phyloP scores from a whole-genome alignment of 2,797 vertebrate species.

The Gymnopithys bicolor region DNA sequence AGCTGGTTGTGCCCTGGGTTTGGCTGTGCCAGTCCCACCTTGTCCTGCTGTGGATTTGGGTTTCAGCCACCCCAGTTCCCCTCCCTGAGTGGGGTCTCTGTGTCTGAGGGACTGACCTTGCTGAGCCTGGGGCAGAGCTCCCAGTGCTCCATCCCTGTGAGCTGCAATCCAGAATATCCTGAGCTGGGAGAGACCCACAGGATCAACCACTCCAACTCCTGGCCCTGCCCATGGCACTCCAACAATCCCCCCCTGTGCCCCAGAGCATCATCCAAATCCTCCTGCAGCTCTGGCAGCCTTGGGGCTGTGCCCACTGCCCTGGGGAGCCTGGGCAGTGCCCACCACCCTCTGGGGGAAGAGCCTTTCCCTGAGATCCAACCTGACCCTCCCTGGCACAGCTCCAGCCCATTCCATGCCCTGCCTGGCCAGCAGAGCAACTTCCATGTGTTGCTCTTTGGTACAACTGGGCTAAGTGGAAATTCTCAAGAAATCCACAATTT shows the following conservation, averaged over 20 bases:
- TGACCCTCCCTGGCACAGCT: neutral
- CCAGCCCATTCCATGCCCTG: neutral
- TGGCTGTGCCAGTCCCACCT: neutral
- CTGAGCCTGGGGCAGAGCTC: neutral
- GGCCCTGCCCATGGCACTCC: neutral
- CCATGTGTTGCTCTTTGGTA: rapidly evolving
- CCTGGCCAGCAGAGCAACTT: neutral
- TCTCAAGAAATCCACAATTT: neutral
- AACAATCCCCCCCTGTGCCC: neutral
- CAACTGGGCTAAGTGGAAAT: neutral
- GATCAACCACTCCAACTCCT: neutral
- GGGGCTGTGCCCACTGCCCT: neutral
- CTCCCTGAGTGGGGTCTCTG: neutral
- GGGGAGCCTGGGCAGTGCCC: neutral
- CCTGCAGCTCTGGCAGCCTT: neutral
- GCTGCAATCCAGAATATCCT: neutral
- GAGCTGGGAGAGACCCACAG: neutral
- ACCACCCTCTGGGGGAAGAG: neutral
- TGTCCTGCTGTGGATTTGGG: neutral
- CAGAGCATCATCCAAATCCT: neutral
- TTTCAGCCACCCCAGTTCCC: neutral
- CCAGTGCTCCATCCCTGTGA: too few species aligned
- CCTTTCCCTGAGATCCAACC: neutral
- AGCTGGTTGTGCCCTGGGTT: neutral
- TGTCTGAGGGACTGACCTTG: rapidly evolving